phyloP scores from a whole-genome alignment of 2,888 invertebrate genomes.

The Drosophila cognata region DNA sequence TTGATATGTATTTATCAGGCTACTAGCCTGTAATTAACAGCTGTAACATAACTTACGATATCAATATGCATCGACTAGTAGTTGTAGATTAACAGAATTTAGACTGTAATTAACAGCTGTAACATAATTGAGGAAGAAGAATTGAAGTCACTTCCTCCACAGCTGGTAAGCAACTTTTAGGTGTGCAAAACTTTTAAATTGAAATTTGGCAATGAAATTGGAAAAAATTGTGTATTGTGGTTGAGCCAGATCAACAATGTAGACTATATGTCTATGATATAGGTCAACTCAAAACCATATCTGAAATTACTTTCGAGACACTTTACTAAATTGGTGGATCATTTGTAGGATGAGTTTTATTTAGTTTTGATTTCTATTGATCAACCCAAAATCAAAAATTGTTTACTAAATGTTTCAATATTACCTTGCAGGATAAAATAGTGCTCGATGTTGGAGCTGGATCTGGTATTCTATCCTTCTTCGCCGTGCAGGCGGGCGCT shows the following conservation, averaged over 20 bases:
- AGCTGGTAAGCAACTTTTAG: not conserved
- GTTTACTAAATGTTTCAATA: constrained; percentile 29
- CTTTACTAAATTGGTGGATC: not conserved
- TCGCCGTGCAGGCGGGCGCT: constrained; percentile 98
- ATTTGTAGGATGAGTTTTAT: not conserved
- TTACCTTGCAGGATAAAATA: constrained; percentile 92
- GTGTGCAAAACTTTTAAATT: not conserved
- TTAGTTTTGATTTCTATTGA: not conserved
- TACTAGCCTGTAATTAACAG: not conserved
- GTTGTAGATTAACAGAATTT: not conserved
- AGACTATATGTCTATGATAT: not conserved
- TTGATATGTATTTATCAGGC: not conserved
- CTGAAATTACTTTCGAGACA: not conserved
- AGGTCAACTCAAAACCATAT: not conserved
- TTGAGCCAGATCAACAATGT: not conserved
- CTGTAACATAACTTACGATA: not conserved
- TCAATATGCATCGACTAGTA: not conserved
- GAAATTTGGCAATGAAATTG: not conserved
- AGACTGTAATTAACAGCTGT: not conserved
- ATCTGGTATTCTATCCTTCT: constrained; percentile 98
- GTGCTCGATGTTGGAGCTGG: constrained; percentile 99
- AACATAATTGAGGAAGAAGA: not conserved
- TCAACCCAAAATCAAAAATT: not conserved
- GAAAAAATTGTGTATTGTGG: not conserved
- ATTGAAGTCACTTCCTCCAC: not conserved